phyloP scores from a whole-genome alignment of 2,888 invertebrate species.

The Plebejus argus region DNA sequence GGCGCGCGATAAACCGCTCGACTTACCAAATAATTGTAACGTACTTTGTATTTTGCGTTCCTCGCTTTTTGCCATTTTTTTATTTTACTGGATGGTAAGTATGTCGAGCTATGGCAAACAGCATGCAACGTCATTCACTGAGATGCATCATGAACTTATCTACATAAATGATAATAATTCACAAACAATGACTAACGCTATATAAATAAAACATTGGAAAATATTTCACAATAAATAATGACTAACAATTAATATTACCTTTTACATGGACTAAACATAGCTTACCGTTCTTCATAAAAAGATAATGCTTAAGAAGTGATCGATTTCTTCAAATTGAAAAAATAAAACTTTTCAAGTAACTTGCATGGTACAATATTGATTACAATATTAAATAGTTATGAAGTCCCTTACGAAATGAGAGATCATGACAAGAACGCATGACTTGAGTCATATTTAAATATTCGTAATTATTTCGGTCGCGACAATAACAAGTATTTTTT shows the following conservation, averaged over 20 bases:
- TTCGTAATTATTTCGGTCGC: constrained; percentile 11
- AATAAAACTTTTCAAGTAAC: too few species aligned
- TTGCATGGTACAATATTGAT: too few species aligned
- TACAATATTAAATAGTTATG: background rate
- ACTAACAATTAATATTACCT: background rate
- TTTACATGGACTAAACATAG: background rate
- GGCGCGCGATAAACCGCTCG: constrained; percentile 73
- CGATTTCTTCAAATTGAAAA: background rate
- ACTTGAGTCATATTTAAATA: constrained; percentile 28
- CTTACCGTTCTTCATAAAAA: background rate
- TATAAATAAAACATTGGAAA: background rate
- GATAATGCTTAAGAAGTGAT: background rate
- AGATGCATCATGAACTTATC: background rate
- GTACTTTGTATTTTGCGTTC: constrained; percentile 1
- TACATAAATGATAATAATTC: background rate
- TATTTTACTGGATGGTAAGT: background rate
- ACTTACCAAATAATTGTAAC: constrained; percentile 46
- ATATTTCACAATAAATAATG: constrained; percentile 7
- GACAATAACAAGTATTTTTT: constrained; percentile 16
- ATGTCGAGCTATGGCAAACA: background rate
- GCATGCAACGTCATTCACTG: background rate
- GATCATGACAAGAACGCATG: constrained; percentile 30
- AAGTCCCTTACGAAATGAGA: constrained; percentile 31
- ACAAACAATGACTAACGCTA: constrained; percentile 1
- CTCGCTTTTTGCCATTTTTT: background rate